phyloP scores from a whole-genome alignment of 2,888 invertebrate species.

The Gymnocheta viridis region DNA sequence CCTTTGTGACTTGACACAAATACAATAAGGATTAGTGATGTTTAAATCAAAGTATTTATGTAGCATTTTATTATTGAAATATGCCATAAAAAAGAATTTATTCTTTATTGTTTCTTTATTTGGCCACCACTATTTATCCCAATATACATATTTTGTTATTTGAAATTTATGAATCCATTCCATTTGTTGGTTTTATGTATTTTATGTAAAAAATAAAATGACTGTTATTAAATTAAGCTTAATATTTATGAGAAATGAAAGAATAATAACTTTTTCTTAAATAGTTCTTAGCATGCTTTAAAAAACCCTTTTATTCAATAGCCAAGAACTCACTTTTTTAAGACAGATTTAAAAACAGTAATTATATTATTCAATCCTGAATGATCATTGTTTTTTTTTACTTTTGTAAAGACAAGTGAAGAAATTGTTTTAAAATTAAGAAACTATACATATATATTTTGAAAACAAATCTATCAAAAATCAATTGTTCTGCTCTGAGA shows the following conservation, averaged over 20 bases:
- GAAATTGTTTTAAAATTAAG: too few relatives aligned
- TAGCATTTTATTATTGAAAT: conserved; percentile 11
- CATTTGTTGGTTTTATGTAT: background rate
- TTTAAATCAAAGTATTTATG: conserved; percentile 59
- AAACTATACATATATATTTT: too few relatives aligned
- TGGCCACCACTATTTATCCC: background rate
- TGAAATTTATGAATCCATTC: conserved; percentile 62
- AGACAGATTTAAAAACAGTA: conserved; percentile 56
- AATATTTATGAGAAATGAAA: conserved; percentile 57
- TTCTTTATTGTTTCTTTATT: conserved; percentile 36
- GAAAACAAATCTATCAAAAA: too few relatives aligned
- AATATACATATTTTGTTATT: conserved; percentile 3
- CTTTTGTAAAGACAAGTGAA: background rate
- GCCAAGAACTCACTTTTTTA: conserved; percentile 6
- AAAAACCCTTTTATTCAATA: background rate
- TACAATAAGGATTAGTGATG: conserved; percentile 65
- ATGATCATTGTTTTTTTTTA: background rate
- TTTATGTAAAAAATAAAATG: conserved; percentile 59
- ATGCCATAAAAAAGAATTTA: conserved; percentile 46
- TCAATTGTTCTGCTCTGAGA: too few relatives aligned
- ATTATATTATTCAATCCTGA: conserved; percentile 4
- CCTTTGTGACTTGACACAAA: conserved; percentile 54
- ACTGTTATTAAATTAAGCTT: conserved; percentile 63
- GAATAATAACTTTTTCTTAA: conserved; percentile 26
- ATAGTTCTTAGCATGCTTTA: conserved; percentile 21